Evolutionary conservation across 2,113 vertebrate genomes (phyloP).

Genomic region (Grammomys dolichurus): DNA sequence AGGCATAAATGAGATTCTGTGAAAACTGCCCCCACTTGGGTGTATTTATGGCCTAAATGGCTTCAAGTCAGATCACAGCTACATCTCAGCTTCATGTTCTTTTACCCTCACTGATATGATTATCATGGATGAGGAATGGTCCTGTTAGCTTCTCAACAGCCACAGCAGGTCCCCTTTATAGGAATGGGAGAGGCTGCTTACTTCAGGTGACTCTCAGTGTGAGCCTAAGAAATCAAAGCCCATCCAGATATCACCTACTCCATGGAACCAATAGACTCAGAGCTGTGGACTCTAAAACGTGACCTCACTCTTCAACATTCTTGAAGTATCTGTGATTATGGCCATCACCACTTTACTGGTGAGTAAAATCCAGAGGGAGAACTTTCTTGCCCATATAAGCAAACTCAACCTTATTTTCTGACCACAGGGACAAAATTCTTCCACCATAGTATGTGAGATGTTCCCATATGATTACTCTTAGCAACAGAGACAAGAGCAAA

Average conservation of each 20-base stretch:
- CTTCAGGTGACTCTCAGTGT: neutral
- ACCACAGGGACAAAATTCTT: constrained; percentile 9
- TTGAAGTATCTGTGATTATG: neutral
- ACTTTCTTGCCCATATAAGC: neutral
- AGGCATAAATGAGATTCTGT: neutral
- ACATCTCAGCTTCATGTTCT: too few relatives aligned
- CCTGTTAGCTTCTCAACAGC: neutral
- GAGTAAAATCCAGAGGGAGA: neutral
- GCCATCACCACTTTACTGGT: neutral
- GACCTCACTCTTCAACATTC: neutral
- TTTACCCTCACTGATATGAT: neutral
- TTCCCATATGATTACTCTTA: neutral
- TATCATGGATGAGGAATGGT: too few relatives aligned
- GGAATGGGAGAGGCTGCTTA: neutral
- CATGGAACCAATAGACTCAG: neutral
- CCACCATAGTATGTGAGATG: neutral
- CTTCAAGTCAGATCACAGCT: neutral
- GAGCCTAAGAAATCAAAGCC: neutral
- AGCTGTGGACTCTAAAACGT: neutral
- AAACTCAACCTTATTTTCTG: neutral
- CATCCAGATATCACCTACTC: neutral
- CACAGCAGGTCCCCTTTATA: neutral
- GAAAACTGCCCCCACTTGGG: neutral
- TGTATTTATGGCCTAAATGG: neutral
- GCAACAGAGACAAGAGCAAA: neutral